Base-by-base conservation (phyloP, 2,797 vertebrate genomes). In the Paguma larvata region DNA sequence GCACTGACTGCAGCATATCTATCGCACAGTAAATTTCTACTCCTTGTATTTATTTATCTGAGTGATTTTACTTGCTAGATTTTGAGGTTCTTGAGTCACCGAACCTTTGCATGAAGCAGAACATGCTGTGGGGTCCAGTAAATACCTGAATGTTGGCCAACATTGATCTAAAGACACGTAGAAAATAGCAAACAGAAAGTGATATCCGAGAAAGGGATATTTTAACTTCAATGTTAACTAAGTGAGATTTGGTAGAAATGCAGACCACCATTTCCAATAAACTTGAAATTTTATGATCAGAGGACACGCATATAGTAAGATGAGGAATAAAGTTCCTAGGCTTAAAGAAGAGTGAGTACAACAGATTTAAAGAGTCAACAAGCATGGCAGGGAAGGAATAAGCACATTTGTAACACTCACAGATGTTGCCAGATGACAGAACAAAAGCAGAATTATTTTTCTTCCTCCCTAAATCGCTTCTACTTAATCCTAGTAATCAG, bases 401-500 rank as follows among this genome's bases (percentile, higher is more conserved):
- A 56, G 38, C 6, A 38, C 25, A 11, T 91, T 46, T 73, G 30
- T 27, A 80, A 44, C 53, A 56, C 44, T 2, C 32, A 12, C 25
- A 10, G 10, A 46, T 53, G 3, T 85, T 82, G 23, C 18, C 21
- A 10, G 21, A 72, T 53, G 12, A 34, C 73, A 46, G 41, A 63
- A 63, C 19, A 87, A 73, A 80, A 73, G n/a, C 32, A 38, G 13
- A 44, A 44, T 82, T 56, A 53, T n/a, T 72, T 82, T n/a, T 80
- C 21, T 87, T 46, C 16, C 9, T 85, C 15, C n/a, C 5, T 32
- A 95, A 75, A 73, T 87, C 25, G 32, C 67, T 80, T 80, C 21
- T 34, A n/a, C 15, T 56, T 25, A 67, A 4, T 83, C 46, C 72
- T 23, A 56, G 13, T 56, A 75, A 65, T 73, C 7, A 85, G 41